Evolutionary conservation across 2,113 vertebrate species (phyloP), one percentile per base, ranked within the genome.

Genomic region (Onychorhynchus coronatus): DNA sequence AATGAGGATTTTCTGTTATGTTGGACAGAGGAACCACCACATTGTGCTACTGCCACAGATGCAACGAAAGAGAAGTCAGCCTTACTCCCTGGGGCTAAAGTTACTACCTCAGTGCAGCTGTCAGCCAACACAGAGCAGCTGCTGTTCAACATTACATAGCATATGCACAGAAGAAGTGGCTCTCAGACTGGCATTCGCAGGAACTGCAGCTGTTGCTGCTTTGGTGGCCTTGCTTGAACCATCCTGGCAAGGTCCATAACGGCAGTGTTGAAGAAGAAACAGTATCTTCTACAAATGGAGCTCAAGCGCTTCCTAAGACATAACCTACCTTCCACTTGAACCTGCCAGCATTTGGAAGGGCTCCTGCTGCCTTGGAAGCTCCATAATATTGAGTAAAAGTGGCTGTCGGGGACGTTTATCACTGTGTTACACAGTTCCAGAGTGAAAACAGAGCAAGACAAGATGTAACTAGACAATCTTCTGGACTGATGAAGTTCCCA

Each of bases 41-140:
- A 28, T 42, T 33, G 27, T 31, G 44, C 73, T 89, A 39, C 47
- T 63, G 61, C 44, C 88, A 80, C 58, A 85, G 78, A 79, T 39
- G 49, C 46, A 85, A 61, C 27, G 70, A 49, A 88, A 88, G 37
- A 58, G 53, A 68, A 89, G 82, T 39, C 78, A 50, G 78, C 6
- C 87, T 89, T 47, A 21, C 35, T 67, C 81, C 81, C 71, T n/a
- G 53, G 33, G 82, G 87, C 81, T 59, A 28, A 62, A 66, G 50
- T 39, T 80, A 42, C 67, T 35, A 82, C 55, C 73, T 76, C 87
- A 33, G 12, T 11, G 63, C 87, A 96, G 87, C 95, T 96, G 89
- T 66, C 89, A 85, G 74, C 62, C 74, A 80, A 35, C 77, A 61
- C 31, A 5, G 18, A 81, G 84, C 91, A 96, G 80, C 84, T 92